Base-by-base conservation (phyloP, 1,140 invertebrate species). In the Eufriesea mexicana region DNA sequence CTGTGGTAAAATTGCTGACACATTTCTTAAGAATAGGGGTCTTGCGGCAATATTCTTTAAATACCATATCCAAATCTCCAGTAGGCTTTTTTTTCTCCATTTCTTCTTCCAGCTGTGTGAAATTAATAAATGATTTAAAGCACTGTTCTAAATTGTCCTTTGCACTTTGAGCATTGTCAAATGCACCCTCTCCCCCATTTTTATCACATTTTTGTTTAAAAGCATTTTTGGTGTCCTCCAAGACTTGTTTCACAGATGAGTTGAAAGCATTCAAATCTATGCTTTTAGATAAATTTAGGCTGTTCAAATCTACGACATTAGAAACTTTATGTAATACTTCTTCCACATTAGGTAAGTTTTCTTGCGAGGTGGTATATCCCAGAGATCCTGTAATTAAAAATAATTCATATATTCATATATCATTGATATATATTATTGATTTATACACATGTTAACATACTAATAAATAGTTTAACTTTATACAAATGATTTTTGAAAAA, bases 1-100 rank as follows among this genome's bases (percentile, higher is more conserved):
- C 92, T 0, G 93, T 90, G 0, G 95, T 96, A 71, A 97, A 95
- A 83, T 96, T 95, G 5, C 87, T 92, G 23, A 97, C 93, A 85
- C 97, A 97, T 0, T 89, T 73, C 82, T 95, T 95, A 2, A 97
- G 93, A 5, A 92, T 88, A 0, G 95, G 95, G 2, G 95, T 95
- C 85, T 96, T 96, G 16, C 93, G 92, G 87, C 96, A 97, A 89
- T 97, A 97, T 84, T 96, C 96, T 84, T 92, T 95, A 84, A 97
- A 97, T 0, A 97, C 96, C 2, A 93, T 94, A 85, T 97, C 96
- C 85, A 97, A 88, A 55, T 96, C 95, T 5, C 96, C 96, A 8
- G 89, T 93, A 0, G 95, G 95, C 79, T 95, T 95, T 0, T 96
- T 95, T 20, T 86, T 83, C 8, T 96, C 95, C 85, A 97, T 95